Base-by-base conservation (phyloP, 2,113 vertebrate species). In the Lophotis ruficrista region DNA sequence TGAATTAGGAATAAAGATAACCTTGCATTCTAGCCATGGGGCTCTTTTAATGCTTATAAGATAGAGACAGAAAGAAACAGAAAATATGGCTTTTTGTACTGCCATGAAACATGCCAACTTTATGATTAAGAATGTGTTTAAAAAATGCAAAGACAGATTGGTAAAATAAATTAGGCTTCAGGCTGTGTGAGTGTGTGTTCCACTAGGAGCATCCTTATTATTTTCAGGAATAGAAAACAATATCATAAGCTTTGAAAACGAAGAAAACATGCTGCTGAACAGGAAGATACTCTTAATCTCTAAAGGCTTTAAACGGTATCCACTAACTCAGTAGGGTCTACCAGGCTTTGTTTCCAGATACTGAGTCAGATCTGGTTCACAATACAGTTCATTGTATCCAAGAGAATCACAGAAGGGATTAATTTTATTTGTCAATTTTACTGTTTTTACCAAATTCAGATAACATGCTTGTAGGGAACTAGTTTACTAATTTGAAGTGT, bases 1-100 rank as follows among this genome's bases (percentile, higher is more conserved):
- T 93, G 56, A 90, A 94, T 78, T 24, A 53, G 37, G 33, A 73
- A 93, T 91, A 89, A 93, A 83, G 45, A 82, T 83, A 75, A 92
- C 28, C 64, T 85, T 87, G 73, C 2, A 3, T 47, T 66, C n/a
- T 50, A 91, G 75, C 64, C 41, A 81, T 24, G 61, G 47, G 71
- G 24, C 10, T 75, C 35, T 89, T 90, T 68, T 54, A 92, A 83
- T 48, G 18, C 24, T 83, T 69, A 6, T 12, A 57, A 71, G 60
- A 91, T 57, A 14, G 73, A 69, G 43, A 73, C 37, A 71, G 2
- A 54, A 72, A 64, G 27, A 71, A 91, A 51, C 12, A 43, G 45
- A 83, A 78, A 79, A 87, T 8, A 82, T 22, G 9, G 2, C 4
- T 47, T 76, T 77, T 57, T 77, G 7, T 66, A 58, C 7, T 79